Conservation (phyloP, 2,797 vertebrate species). For the Bucorvus abyssinicus region DNA sequence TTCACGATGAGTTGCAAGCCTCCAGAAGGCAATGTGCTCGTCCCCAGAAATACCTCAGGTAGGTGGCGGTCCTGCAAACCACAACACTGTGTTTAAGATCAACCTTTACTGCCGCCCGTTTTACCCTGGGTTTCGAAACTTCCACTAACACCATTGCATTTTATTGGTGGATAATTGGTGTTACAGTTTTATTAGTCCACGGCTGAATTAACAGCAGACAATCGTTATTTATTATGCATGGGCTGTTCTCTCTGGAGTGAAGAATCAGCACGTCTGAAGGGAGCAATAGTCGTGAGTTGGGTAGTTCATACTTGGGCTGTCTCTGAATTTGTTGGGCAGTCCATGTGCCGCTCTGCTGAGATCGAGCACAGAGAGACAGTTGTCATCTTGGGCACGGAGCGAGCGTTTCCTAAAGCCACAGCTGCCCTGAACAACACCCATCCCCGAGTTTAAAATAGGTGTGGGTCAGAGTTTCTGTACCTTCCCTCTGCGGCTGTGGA, state of each 20-base stretch:
- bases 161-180: not conserved
- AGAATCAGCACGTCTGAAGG: rapidly evolving
- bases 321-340: not conserved
- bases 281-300: not conserved
- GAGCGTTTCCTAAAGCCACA: not conserved
- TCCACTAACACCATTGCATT: rapidly evolving
- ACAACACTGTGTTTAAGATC: too few species aligned
- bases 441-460: not conserved
- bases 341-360: not conserved
- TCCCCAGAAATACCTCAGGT: not conserved
- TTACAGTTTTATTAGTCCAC: not conserved
- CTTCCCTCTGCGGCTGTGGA: not conserved
- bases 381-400: not conserved
- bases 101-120: not conserved
- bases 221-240: not conserved
- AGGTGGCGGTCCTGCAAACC: not conserved
- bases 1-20: not conserved
- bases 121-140: not conserved
- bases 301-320: not conserved
- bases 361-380: not conserved
- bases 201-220: not conserved
- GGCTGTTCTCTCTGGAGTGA: not conserved
- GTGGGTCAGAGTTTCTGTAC: not conserved
- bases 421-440: not conserved
- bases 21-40: not conserved